Percentiles rank a stretch among this genome's conserved stretches.
Evolutionary conservation across 2,113 vertebrate species (phyloP).

Genomic region (Phaethornis superciliosus): DNA sequence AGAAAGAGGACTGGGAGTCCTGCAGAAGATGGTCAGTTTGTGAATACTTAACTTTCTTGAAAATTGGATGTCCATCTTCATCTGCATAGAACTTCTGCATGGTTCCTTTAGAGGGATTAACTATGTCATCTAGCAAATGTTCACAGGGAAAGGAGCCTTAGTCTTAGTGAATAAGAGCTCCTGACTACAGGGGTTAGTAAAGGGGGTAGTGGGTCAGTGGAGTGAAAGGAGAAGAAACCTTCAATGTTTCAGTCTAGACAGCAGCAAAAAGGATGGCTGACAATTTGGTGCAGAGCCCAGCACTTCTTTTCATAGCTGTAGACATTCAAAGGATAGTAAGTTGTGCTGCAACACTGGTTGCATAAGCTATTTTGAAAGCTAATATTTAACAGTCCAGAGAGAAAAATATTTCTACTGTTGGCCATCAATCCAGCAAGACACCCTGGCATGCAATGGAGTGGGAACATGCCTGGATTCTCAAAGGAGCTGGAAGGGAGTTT

Average conservation of each 20-base stretch:
- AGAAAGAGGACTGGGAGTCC: neutral
- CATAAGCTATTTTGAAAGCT: neutral
- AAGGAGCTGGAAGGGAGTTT: constrained; percentile 14
- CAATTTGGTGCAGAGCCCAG: neutral
- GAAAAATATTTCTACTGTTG: neutral
- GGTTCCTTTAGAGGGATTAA: neutral
- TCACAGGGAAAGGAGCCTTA: neutral
- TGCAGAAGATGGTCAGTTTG: neutral
- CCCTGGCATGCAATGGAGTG: neutral
- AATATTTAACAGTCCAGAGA: neutral
- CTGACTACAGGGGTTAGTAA: neutral
- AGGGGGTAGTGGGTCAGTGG: neutral
- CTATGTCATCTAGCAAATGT: accelerated
- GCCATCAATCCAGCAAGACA: neutral
- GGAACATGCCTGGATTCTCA: constrained; percentile 7
- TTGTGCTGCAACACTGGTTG: neutral
- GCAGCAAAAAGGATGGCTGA: neutral
- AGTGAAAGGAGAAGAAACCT: neutral
- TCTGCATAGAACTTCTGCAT: accelerated
- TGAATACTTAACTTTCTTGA: neutral
- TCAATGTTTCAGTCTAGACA: neutral
- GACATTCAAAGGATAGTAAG: neutral
- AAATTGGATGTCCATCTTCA: neutral
- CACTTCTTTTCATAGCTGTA: neutral
- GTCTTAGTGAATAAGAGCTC: neutral